These are phyloP conservation scores for Cosmia trapezina DNA, from an alignment of 2,888 invertebrate species.

Conservation along the genomic window DNA sequence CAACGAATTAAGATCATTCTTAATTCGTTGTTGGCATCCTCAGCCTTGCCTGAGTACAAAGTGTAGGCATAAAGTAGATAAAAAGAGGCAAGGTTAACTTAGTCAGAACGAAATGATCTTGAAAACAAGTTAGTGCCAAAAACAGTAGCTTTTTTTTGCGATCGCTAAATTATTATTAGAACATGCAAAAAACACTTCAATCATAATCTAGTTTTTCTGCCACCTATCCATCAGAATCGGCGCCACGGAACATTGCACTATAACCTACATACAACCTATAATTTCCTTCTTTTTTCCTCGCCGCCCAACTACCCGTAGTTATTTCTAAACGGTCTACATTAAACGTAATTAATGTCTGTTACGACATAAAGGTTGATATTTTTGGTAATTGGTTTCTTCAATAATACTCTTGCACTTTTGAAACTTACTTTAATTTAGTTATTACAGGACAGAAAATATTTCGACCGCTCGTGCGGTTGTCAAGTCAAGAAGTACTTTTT, in stretches of 20 bases:
- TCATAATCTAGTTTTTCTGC: conserved; percentile 17
- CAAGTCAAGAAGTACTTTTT: too few species aligned
- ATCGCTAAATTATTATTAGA: not conserved
- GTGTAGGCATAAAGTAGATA: not conserved
- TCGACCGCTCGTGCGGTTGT: too few species aligned
- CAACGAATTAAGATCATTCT: too few species aligned
- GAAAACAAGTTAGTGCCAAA: conserved; percentile 16
- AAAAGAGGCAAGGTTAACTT: conserved; percentile 1
- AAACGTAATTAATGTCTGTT: too few species aligned
- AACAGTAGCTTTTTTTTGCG: conserved; percentile 34
- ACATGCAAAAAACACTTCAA: conserved; percentile 20
- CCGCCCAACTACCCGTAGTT: conserved; percentile 69
- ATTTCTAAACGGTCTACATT: conserved; percentile 79
- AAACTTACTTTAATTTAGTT: too few species aligned
- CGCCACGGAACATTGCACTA: conserved; percentile 49
- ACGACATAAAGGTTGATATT: too few species aligned
- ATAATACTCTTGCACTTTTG: too few species aligned
- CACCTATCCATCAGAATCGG: conserved; percentile 48
- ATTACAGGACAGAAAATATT: too few species aligned
- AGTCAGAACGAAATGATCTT: not conserved
- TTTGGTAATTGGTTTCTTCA: too few species aligned
- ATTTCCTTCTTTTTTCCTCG: conserved; percentile 71
- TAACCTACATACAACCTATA: conserved; percentile 67
- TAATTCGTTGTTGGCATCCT: not conserved
- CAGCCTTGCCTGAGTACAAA: not conserved